Percentiles rank a stretch among this genome's conserved stretches.
phyloP scores from a whole-genome alignment of 2,888 invertebrate species.

The Plagodis dolabraria region DNA sequence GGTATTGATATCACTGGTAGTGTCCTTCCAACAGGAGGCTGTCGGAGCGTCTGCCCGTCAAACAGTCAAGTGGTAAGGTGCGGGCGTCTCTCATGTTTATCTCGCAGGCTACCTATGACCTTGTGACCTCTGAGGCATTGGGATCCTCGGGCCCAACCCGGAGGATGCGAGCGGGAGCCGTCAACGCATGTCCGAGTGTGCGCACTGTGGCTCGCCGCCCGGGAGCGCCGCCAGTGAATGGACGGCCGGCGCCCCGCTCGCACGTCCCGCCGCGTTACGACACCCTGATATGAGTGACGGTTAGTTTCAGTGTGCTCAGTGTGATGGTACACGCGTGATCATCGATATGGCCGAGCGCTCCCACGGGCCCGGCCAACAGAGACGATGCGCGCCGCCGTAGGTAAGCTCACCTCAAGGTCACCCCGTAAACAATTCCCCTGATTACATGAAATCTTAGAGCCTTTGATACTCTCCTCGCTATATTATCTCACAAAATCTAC shows the following conservation, averaged over 20 bases:
- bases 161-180: constrained; percentile 59
- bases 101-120: constrained; percentile 63
- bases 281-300: constrained; percentile 63
- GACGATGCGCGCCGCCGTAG: constrained; percentile 76
- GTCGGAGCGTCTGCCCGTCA: neutral
- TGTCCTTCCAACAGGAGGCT: neutral
- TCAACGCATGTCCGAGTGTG: constrained; percentile 74
- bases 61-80: neutral
- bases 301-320: constrained; percentile 53
- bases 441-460: constrained; percentile 3
- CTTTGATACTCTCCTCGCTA: neutral
- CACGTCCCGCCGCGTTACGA: constrained; percentile 50
- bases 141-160: constrained; percentile 60
- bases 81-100: constrained; percentile 33
- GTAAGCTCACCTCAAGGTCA: constrained; percentile 73
- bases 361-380: constrained; percentile 68
- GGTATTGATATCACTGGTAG: too few species aligned
- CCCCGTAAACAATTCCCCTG: constrained; percentile 38
- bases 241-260: constrained; percentile 53
- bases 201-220: constrained; percentile 68
- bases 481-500: neutral
- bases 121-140: constrained; percentile 75
- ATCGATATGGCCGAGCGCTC: constrained; percentile 76
- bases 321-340: constrained; percentile 68
- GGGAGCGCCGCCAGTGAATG: constrained; percentile 74